These are phyloP conservation scores for Chloroclystis v-ata DNA, from an alignment of 2,888 invertebrate species.

Conservation along the genomic window DNA sequence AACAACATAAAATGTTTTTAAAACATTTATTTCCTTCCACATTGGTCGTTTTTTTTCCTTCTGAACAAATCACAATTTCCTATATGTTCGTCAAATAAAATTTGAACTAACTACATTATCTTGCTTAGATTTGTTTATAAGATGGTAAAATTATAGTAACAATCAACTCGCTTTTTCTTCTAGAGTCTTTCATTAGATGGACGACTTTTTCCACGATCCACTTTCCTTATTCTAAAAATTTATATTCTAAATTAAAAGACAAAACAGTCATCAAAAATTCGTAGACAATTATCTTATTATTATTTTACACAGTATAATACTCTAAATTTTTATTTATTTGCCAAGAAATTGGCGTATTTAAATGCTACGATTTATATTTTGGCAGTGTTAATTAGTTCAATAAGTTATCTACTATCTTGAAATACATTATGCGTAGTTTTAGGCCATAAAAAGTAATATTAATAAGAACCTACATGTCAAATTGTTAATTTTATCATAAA, in stretches of 20 bases:
- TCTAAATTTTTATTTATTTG: conserved; percentile 43
- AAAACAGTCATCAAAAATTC: conserved; percentile 72
- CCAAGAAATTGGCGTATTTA: conserved; percentile 48
- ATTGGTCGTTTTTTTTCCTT: conserved; percentile 65
- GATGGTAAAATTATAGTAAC: conserved; percentile 24
- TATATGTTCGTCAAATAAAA: conserved; percentile 45
- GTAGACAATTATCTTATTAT: conserved; percentile 56
- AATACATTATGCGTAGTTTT: conserved; percentile 9
- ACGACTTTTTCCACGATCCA: conserved; percentile 45
- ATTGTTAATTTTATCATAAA: conserved; percentile 5
- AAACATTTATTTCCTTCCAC: conserved; percentile 74
- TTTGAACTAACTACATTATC: conserved; percentile 48
- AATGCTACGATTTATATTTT: conserved; percentile 60
- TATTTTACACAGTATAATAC: conserved; percentile 40
- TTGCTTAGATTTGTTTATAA: conserved; percentile 24
- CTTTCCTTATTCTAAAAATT: conserved; percentile 30
- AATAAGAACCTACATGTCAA: conserved; percentile 2
- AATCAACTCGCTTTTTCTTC: conserved; percentile 32
- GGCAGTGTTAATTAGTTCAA: conserved; percentile 70
- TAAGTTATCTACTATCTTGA: conserved; percentile 34
- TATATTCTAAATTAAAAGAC: conserved; percentile 48
- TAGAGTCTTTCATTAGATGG: conserved; percentile 46
- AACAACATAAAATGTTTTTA: conserved; percentile 58
- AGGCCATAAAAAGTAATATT: conserved; percentile 16
- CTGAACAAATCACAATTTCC: conserved; percentile 63